A percentile compares a stretch with the other conserved stretches of the same genome.
Conservation (phyloP, 1,140 invertebrate genomes). For the Cylas formicarius region DNA sequence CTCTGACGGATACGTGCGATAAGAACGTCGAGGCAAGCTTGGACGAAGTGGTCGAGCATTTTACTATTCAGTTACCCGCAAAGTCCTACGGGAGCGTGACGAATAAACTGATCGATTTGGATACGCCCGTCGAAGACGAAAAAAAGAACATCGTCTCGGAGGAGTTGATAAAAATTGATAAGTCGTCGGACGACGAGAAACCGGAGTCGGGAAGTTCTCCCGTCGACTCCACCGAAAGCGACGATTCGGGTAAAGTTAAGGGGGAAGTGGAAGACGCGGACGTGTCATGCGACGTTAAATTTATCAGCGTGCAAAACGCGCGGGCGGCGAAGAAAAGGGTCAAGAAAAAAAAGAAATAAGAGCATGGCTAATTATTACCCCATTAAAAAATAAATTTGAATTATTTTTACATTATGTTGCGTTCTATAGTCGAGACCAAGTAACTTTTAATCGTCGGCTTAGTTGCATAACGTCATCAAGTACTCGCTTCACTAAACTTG, state of each 20-base stretch:
- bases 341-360: conserved; percentile 25
- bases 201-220: conserved; percentile 30
- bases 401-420: too few relatives aligned
- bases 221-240: conserved; percentile 39
- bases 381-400: too few relatives aligned
- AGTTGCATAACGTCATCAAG: too few relatives aligned
- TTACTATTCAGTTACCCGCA: conserved; percentile 21
- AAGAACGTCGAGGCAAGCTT: conserved; percentile 11
- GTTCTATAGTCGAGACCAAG: too few relatives aligned
- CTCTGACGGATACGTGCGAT: conserved; percentile 13
- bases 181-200: conserved; percentile 37
- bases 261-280: background rate
- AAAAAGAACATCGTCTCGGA: conserved; percentile 1
- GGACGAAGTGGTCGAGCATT: conserved; percentile 22
- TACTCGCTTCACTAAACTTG: too few relatives aligned
- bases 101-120: conserved; percentile 27
- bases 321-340: conserved; percentile 7
- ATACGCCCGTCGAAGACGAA: conserved; percentile 19
- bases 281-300: conserved; percentile 3
- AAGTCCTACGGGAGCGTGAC: conserved; percentile 13
- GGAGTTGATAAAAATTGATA: conserved; percentile 33
- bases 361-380: too few relatives aligned
- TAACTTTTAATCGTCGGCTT: too few relatives aligned
- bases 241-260: conserved; percentile 35
- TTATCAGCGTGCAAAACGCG: background rate